Conservation (phyloP, 2,888 invertebrate species). For the Caenorhabditis sulstoni region DNA sequence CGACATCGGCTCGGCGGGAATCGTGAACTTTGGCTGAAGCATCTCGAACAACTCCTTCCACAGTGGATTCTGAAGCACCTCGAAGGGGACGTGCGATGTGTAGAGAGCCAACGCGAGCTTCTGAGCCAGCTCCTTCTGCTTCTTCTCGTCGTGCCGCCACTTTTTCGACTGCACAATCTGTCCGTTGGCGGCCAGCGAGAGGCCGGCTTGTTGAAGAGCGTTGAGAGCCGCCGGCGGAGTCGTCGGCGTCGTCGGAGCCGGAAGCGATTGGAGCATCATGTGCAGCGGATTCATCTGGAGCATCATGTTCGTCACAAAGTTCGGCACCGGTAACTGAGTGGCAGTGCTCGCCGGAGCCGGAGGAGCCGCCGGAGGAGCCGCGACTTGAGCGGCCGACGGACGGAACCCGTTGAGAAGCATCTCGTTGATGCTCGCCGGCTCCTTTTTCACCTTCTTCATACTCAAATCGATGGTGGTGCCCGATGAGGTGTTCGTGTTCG, state of each 20-base stretch:
- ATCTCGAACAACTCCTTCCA: constrained; percentile 74
- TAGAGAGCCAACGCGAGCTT: constrained; percentile 60
- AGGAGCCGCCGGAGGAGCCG: constrained; percentile 31
- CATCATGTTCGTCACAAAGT: constrained; percentile 58
- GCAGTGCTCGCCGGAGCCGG: constrained; percentile 9
- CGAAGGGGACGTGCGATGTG: constrained; percentile 60
- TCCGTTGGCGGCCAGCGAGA: constrained; percentile 60
- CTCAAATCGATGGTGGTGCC: constrained; percentile 33
- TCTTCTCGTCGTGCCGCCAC: constrained; percentile 75
- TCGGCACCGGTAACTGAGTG: constrained; percentile 45
- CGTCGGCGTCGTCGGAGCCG: constrained; percentile 9
- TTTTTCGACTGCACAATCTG: constrained; percentile 70
- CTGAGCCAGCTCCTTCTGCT: constrained; percentile 66
- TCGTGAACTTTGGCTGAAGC: constrained; percentile 74
- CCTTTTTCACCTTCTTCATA: constrained; percentile 48
- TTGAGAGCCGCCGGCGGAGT: constrained; percentile 29
- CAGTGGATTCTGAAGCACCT: constrained; percentile 65
- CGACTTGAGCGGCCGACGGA: constrained; percentile 38
- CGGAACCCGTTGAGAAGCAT: constrained; percentile 38
- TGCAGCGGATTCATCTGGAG: constrained; percentile 64
- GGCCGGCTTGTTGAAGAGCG: constrained; percentile 64
- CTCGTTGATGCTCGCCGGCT: constrained; percentile 36
- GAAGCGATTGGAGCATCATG: constrained; percentile 48
- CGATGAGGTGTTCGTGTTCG: constrained; percentile 13
- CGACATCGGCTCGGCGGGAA: constrained; percentile 62